Percentiles rank a stretch among this genome's conserved stretches.
Conservation (phyloP, 2,888 invertebrate genomes). For the Cataglyphis rosenhaueri region DNA sequence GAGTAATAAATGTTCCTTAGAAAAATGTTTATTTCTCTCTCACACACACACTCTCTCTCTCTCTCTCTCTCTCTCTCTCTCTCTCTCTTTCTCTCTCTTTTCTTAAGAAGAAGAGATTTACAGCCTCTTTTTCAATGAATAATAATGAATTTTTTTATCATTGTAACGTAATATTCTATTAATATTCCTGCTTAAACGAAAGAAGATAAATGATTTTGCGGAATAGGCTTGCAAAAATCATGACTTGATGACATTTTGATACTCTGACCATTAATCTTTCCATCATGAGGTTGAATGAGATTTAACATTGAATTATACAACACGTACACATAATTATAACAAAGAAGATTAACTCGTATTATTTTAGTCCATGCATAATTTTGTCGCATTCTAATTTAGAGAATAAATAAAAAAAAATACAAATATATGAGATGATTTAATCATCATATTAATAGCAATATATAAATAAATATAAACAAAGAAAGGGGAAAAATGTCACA, state of each 20-base stretch:
- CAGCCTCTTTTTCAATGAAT: background rate
- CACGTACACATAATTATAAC: background rate
- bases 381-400: background rate
- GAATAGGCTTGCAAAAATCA: slow-evolving; percentile 49
- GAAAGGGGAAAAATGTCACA: background rate
- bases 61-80: no score
- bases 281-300: slow-evolving; percentile 6
- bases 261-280: slow-evolving; percentile 36
- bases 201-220: slow-evolving; percentile 28
- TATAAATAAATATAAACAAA: background rate
- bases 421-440: background rate
- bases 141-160: slow-evolving; percentile 11
- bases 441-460: background rate
- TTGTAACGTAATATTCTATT: slow-evolving; percentile 2
- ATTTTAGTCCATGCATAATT: background rate
- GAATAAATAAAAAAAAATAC: background rate
- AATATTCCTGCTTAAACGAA: background rate
- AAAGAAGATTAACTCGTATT: background rate
- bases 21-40: background rate
- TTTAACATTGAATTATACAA: slow-evolving; percentile 16
- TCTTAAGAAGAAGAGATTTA: background rate
- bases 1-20: background rate
- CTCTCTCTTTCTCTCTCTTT: background rate
- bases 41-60: no score
- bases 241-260: slow-evolving; percentile 32